phyloP scores from a whole-genome alignment of 1,140 invertebrate species.

The Drosophila oshimai region DNA sequence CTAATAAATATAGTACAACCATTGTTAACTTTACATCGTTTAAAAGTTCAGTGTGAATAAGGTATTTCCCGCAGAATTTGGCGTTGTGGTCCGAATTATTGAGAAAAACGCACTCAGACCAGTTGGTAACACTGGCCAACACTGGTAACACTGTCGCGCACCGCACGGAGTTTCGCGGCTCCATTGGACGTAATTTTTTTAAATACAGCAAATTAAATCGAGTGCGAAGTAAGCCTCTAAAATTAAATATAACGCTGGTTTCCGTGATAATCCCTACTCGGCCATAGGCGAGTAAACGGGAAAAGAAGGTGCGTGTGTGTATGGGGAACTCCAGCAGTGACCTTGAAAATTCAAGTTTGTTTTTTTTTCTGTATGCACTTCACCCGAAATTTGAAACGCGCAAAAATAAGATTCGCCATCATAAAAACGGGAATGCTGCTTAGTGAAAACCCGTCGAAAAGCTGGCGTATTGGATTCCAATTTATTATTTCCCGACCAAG shows the following conservation, averaged over 20 bases:
- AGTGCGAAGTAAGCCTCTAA: neutral
- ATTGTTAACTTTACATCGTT: too few relatives aligned
- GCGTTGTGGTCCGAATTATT: neutral
- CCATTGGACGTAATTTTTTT: slow-evolving; percentile 1
- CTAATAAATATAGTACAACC: too few relatives aligned
- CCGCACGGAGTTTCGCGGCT: neutral
- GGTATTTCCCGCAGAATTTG: too few relatives aligned
- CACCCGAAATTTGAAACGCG: neutral
- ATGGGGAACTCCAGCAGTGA: slow-evolving; percentile 10
- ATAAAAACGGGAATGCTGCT: neutral
- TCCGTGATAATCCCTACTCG: neutral
- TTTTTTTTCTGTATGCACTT: neutral
- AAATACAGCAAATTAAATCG: neutral
- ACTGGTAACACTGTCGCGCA: neutral
- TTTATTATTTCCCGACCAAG: neutral
- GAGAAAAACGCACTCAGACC: neutral
- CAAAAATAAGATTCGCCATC: neutral
- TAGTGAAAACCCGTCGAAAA: neutral
- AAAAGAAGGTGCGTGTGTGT: neutral
- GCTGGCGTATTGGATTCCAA: neutral
- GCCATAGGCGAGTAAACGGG: neutral
- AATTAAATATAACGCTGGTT: neutral
- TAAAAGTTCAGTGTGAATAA: too few relatives aligned
- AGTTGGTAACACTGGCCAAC: neutral
- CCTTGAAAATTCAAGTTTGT: slow-evolving; percentile 40